Evolutionary conservation across 1,140 invertebrate species (phyloP).

Genomic region (Calosoma granatense): DNA sequence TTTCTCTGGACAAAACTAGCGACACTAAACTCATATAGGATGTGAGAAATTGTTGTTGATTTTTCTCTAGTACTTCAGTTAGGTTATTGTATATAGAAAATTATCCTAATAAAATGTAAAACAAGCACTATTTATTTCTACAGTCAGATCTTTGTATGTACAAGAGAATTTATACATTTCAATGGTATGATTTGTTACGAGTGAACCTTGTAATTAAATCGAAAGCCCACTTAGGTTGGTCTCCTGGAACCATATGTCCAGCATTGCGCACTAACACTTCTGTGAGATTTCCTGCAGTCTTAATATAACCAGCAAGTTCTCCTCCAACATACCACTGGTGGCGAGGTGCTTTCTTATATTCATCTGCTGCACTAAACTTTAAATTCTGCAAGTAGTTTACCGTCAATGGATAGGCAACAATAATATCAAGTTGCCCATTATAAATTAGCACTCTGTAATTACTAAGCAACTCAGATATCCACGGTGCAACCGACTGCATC

Average conservation of each 20-base stretch:
- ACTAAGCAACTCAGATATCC: constrained; percentile 56
- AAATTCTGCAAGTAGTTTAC: constrained; percentile 56
- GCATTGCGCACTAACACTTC: constrained; percentile 66
- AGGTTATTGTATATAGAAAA: background rate
- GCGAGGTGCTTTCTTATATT: constrained; percentile 50
- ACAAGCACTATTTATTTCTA: background rate
- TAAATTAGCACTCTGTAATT: constrained; percentile 62
- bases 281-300: constrained; percentile 59
- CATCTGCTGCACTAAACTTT: constrained; percentile 48
- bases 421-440: constrained; percentile 78
- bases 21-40: constrained; percentile 3
- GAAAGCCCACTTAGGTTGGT: constrained; percentile 65
- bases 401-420: constrained; percentile 69
- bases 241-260: constrained; percentile 69
- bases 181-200: constrained; percentile 38
- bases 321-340: constrained; percentile 52
- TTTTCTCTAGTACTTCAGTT: background rate
- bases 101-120: background rate
- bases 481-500: constrained; percentile 69
- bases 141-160: too few species aligned
- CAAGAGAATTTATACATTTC: background rate
- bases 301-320: constrained; percentile 64
- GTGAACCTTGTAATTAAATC: constrained; percentile 70
- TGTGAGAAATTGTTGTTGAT: too few species aligned
- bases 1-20: constrained; percentile 51